Evolutionary conservation across 1,140 invertebrate species (phyloP), one percentile per base, ranked within the genome.

Genomic region (Euwallacea fornicatus): DNA sequence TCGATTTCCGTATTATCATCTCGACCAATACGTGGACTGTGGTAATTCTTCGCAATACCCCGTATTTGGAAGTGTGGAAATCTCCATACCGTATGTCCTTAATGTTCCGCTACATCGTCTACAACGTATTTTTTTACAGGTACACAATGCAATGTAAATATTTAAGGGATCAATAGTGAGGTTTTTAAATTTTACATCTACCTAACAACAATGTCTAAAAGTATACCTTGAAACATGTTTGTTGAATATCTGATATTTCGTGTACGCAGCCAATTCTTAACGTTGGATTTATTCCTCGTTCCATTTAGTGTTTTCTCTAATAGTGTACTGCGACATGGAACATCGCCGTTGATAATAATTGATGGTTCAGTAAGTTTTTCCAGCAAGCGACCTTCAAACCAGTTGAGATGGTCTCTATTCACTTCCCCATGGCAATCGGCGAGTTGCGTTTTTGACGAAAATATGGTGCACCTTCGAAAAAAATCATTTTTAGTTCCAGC

Each of bases 381-480:
- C 33, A 65, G 41, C 63, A 53, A 42, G 2, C 41, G 43, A 42
- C 33, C 21, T 54, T 65, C 63, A 46, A 65, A 65, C 63, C 63
- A 55, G 0, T 33, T 13, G 16, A 65, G 41, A 42, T 55, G 59
- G 9, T 65, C 13, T 6, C 21, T 15, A 54, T 60, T 65, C 63
- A 53, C 4, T 60, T 65, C 63, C 0, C 7, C 21, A 61, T 61
- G 2, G 7, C 42, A 61, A 61, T 61, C 59, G 7, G 9, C 42
- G 21, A 61, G 2, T 61, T 61, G 59, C 8, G 59, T 61, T 61
- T 61, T 61, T 61, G 59, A 61, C 21, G 59, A 61, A 61, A 61
- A 61, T 42, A 61, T 41, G 21, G 9, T 42, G 59, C 42, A 61
- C 7, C 59, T n/a, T 61, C 21, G 16, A 43, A 2, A 43, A n/a